Base-by-base conservation (phyloP, 2,797 vertebrate genomes). In the Merluccius polli region DNA sequence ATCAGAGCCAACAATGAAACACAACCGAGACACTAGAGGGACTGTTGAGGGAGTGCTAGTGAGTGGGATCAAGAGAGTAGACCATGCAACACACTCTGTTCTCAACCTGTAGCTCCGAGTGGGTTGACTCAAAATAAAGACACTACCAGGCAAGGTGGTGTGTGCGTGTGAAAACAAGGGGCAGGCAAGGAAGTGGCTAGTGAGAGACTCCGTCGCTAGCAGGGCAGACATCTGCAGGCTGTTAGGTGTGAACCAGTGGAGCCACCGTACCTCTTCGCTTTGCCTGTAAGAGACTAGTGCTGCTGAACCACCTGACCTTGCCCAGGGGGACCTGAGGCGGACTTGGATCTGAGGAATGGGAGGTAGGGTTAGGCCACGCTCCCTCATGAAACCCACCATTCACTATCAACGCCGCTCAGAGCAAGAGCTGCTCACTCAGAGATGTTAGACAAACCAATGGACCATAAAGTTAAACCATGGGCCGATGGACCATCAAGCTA, bases 281-380 rank as follows among this genome's bases (percentile, higher is more conserved):
- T 87, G 90, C 90, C 89, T 92, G 92, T 87, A 94, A 88, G 83
- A 95, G 91, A 86, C 87, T 92, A 89, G 92, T 92, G 83, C 94
- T 94, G 93, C 94, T 95, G 89, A 93, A 89, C 91, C 93, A 92
- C 78, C 85, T 94, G 90, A 87, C 90, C 86, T 93, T 94, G 92
- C 87, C 93, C 90, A 93, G 87, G 74, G 82, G 85, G 88, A 93
- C 87, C 48, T 86, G 85, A 77, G 90, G 91, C 87, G 82, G 90
- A 73, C 88, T 92, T 86, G 91, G 79, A 87, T 94, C 94, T 94
- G 92, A 89, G 75, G 86, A 82, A 91, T 80, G 90, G 84, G 91
- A 87, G 87, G 88, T 5, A 65, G 59, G 59, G 59, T 65, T 65
- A 65, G 59, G 7, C 59, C 59, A 65, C n/a, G 59, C 24, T 24